These are phyloP conservation scores for Megaustenia siamemsis DNA, from an alignment of 2,888 invertebrate species.

Conservation along the genomic window DNA sequence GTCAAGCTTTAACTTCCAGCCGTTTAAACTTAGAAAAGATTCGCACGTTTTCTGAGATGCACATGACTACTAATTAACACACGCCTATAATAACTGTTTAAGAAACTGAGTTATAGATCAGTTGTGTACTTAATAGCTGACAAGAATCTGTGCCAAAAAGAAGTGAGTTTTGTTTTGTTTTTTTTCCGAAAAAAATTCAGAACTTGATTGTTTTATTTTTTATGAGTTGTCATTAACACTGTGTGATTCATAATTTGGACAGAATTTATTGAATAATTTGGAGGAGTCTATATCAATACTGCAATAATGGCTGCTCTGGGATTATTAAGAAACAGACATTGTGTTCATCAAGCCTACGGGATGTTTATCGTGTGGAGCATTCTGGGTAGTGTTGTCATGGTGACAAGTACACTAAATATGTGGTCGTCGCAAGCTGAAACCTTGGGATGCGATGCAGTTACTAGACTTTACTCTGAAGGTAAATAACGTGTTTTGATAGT, in stretches of 20 bases:
- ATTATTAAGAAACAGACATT: not conserved
- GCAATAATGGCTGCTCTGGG: not conserved
- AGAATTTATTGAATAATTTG: not conserved
- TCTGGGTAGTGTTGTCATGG: constrained; percentile 17
- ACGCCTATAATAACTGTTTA: not conserved
- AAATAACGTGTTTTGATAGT: not conserved
- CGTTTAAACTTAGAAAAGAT: too few relatives aligned
- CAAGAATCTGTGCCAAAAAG: not conserved
- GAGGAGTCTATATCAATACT: not conserved
- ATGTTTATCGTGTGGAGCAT: not conserved
- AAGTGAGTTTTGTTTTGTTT: too few relatives aligned
- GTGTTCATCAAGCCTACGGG: not conserved
- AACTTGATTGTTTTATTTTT: too few relatives aligned
- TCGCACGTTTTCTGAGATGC: too few relatives aligned
- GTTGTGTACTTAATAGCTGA: not conserved
- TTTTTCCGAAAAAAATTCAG: too few relatives aligned
- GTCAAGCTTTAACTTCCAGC: too few relatives aligned
- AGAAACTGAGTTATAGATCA: not conserved
- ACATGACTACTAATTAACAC: not conserved
- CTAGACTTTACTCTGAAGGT: constrained; percentile 43
- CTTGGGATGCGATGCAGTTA: constrained; percentile 34
- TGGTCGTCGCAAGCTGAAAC: constrained; percentile 7
- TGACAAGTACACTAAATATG: not conserved
- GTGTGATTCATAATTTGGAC: too few relatives aligned
- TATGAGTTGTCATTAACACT: too few relatives aligned